phyloP scores from a whole-genome alignment of 37 sponge, comb jelly and placozoan genomes.

The Agelas oroides region DNA sequence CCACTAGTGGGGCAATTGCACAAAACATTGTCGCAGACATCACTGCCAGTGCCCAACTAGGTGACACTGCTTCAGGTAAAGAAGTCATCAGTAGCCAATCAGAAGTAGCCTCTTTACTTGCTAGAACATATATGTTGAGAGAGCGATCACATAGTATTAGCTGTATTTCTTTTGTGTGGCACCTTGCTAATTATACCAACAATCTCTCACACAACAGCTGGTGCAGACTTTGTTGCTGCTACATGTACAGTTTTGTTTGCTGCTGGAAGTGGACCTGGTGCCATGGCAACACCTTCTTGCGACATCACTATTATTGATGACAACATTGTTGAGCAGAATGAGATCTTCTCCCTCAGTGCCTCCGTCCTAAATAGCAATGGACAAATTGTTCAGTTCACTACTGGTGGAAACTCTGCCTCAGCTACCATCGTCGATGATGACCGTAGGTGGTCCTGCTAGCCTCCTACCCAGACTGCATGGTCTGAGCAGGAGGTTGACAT shows the following conservation, averaged over 20 bases:
- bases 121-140: no score
- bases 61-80: background rate
- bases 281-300: background rate
- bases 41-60: background rate
- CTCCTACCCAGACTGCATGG: no score
- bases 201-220: background rate
- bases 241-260: background rate
- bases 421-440: background rate
- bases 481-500: background rate
- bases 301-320: slow-evolving; percentile 14
- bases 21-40: no score
- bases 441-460: no score
- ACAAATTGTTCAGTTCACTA: background rate
- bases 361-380: background rate
- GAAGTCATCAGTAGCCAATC: no score
- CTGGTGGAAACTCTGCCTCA: background rate
- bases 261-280: slow-evolving; percentile 8
- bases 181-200: no score
- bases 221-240: background rate
- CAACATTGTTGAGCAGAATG: slow-evolving; percentile 1
- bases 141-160: no score
- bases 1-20: no score
- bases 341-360: background rate
- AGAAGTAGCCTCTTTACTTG: background rate
- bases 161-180: no score